Evolutionary conservation across 92 coral and sea anemone genomes (phyloP).

Genomic region (Paragorgia papillata): DNA sequence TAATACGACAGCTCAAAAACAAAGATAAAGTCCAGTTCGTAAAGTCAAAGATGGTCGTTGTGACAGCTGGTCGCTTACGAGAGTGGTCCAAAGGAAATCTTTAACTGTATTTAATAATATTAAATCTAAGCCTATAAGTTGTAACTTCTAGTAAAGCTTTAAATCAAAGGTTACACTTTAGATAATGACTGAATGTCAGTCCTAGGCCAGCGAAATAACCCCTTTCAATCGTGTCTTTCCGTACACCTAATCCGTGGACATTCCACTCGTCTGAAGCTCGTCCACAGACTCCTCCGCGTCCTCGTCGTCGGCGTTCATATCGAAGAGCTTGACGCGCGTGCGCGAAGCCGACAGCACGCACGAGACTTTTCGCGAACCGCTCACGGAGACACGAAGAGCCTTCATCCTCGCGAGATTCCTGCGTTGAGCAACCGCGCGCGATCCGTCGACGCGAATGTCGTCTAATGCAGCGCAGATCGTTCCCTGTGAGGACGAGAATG

Average conservation of each 20-base stretch:
- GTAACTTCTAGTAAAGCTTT: too few species aligned
- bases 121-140: too few species aligned
- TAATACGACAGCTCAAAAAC: too few species aligned
- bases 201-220: too few species aligned
- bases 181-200: too few species aligned
- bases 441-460: slow-evolving; percentile 11
- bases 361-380: slow-evolving; percentile 89
- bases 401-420: slow-evolving; percentile 76
- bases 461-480: not conserved
- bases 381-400: slow-evolving; percentile 74
- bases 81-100: too few species aligned
- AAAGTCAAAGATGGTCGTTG: too few species aligned
- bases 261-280: slow-evolving; percentile 29
- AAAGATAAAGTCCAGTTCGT: too few species aligned
- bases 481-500: slow-evolving; percentile 1
- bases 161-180: too few species aligned
- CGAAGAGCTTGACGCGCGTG: slow-evolving; percentile 77
- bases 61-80: too few species aligned
- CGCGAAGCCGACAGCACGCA: slow-evolving; percentile 80
- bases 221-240: not conserved
- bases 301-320: slow-evolving; percentile 98
- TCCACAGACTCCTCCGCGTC: slow-evolving; percentile 67
- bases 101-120: too few species aligned
- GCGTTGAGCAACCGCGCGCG: slow-evolving; percentile 56
- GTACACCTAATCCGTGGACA: slow-evolving; percentile 27